Evolutionary conservation across 1,140 invertebrate genomes (phyloP).

Genomic region (Drosophila ironensis): DNA sequence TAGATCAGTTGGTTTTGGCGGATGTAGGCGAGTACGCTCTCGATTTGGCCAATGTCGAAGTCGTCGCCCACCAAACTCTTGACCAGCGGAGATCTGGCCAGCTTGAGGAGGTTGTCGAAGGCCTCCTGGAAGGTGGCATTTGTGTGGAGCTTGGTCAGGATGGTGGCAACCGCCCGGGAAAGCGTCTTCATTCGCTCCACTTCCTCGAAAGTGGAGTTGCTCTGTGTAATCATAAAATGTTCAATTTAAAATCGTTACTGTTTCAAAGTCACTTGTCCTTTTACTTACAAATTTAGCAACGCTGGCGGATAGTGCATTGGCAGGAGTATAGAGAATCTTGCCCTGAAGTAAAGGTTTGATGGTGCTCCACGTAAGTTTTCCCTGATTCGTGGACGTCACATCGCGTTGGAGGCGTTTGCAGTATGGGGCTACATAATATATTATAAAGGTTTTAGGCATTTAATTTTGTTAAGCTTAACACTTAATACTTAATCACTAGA

Average conservation of each 20-base stretch:
- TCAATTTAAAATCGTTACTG: too few species aligned
- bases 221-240: constrained; percentile 50
- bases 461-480: constrained; percentile 79
- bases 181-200: constrained; percentile 82
- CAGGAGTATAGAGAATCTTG: constrained; percentile 85
- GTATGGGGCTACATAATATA: too few species aligned
- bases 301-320: constrained; percentile 81
- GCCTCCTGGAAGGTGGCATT: constrained; percentile 62
- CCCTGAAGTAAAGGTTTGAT: constrained; percentile 86
- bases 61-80: constrained; percentile 66
- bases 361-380: constrained; percentile 87
- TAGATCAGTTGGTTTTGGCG: constrained; percentile 65
- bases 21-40: constrained; percentile 51
- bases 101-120: constrained; percentile 64
- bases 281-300: constrained; percentile 83
- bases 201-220: constrained; percentile 84
- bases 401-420: constrained; percentile 85
- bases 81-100: constrained; percentile 77
- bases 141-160: constrained; percentile 59
- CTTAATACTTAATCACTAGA: too few species aligned
- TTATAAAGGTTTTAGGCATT: too few species aligned
- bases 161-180: constrained; percentile 33
- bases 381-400: constrained; percentile 84
- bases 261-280: too few species aligned
- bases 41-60: constrained; percentile 67